Conservation (phyloP, 2,797 vertebrate genomes). For the Sebastes itinus region DNA sequence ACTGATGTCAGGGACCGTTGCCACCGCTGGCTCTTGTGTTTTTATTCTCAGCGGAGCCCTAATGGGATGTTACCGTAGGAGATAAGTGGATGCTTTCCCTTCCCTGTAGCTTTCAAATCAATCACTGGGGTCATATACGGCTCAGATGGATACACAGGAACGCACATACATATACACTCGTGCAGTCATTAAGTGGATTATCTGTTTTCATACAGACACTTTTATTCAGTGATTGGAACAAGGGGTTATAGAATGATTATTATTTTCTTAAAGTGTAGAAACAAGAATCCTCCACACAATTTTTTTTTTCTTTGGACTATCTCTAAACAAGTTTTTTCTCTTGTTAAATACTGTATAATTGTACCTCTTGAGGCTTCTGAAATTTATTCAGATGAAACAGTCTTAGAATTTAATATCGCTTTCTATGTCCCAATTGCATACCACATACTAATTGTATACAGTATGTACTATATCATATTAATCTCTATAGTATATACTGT, state of each 20-base stretch:
- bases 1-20: constrained; percentile 26
- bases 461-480: neutral
- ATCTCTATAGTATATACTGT: neutral
- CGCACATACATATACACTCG: neutral
- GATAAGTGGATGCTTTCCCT: constrained; percentile 25
- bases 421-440: neutral
- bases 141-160: neutral
- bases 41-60: constrained; percentile 34
- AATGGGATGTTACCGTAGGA: constrained; percentile 29
- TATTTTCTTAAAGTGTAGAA: neutral
- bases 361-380: neutral
- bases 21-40: constrained; percentile 42
- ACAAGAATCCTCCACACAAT: neutral
- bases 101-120: neutral
- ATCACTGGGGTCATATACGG: neutral
- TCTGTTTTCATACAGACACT: neutral
- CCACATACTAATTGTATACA: neutral
- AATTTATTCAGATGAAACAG: neutral
- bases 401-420: neutral
- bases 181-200: neutral
- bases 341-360: neutral
- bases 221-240: neutral
- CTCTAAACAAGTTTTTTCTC: neutral
- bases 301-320: neutral
- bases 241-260: neutral